A percentile compares a stretch with the other conserved stretches of the same genome.
Conservation (phyloP, 2,113 vertebrate species). For the Etia nguti region DNA sequence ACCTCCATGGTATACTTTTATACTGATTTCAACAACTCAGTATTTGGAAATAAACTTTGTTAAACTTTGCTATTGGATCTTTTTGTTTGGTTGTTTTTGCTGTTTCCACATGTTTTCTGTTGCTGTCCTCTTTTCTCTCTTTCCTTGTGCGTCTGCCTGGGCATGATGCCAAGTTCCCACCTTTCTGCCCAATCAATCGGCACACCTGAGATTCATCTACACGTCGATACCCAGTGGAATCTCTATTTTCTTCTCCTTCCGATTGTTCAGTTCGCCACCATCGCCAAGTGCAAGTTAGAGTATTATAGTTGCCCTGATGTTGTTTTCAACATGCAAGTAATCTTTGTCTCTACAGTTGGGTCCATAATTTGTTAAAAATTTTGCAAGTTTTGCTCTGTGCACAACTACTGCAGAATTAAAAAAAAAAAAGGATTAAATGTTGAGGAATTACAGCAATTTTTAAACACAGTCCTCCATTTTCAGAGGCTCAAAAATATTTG, state of each 20-base stretch:
- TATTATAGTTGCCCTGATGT: not conserved
- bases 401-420: not conserved
- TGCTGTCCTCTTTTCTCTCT: not conserved
- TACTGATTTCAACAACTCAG: not conserved
- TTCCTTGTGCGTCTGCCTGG: not conserved
- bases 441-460: not conserved
- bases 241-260: not conserved
- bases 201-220: not conserved
- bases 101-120: not conserved
- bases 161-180: not conserved
- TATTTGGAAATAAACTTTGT: not conserved
- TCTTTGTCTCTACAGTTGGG: not conserved
- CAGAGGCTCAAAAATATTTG: not conserved
- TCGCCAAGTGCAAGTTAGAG: not conserved
- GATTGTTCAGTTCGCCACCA: not conserved
- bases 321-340: not conserved
- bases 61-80: not conserved
- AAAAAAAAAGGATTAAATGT: not conserved
- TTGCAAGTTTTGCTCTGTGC: not conserved
- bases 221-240: not conserved
- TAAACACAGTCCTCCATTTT: not conserved
- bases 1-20: not conserved
- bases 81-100: not conserved
- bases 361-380: fast-evolving
- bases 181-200: not conserved